Percentiles rank a stretch among this genome's conserved stretches.
Conservation (phyloP, 2,888 invertebrate genomes). For the Balanococcus diminutus region DNA sequence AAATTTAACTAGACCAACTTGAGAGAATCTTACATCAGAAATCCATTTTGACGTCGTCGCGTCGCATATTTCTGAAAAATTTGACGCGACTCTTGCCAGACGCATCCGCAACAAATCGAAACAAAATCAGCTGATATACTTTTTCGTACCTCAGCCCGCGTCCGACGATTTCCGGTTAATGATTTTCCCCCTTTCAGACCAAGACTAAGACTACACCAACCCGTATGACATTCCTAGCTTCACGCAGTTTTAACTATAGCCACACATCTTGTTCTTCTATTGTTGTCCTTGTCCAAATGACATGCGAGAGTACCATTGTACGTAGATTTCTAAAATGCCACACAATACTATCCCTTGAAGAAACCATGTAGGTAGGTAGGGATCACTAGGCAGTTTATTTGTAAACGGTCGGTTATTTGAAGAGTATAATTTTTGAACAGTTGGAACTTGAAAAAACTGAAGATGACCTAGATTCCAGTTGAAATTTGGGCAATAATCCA, state of each 20-base stretch:
- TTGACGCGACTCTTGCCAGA: not conserved
- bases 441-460: not conserved
- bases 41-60: not conserved
- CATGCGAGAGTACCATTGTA: no score
- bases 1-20: not conserved
- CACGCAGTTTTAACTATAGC: not conserved
- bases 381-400: not conserved
- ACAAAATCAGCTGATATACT: not conserved
- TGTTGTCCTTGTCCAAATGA: no score
- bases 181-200: not conserved
- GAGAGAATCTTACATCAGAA: not conserved
- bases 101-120: not conserved
- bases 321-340: no score
- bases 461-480: not conserved
- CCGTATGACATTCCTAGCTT: not conserved
- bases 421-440: not conserved
- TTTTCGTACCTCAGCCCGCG: not conserved
- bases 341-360: no score
- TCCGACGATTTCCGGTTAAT: not conserved
- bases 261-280: not conserved
- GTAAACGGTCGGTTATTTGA: no score
- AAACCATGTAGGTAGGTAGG: no score
- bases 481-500: not conserved
- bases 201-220: not conserved
- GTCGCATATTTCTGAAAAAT: not conserved